These are phyloP conservation scores for Philereme vetulata DNA, from an alignment of 2,888 invertebrate genomes.

Conservation along the genomic window DNA sequence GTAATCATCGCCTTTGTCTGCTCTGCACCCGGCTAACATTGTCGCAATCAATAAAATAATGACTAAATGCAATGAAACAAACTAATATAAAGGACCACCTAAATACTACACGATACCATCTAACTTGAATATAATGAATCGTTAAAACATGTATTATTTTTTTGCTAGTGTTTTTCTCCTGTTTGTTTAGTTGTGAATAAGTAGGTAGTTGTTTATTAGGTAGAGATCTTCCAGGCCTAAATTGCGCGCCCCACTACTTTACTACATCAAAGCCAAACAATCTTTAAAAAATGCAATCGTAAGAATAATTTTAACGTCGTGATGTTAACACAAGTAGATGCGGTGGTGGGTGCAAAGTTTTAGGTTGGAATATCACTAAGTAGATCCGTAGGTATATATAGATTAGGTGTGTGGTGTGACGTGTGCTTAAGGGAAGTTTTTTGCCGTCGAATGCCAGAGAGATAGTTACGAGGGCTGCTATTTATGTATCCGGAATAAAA, in stretches of 20 bases:
- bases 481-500: too few species aligned
- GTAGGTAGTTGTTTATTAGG: neutral
- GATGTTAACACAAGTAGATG: too few species aligned
- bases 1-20: constrained; percentile 34
- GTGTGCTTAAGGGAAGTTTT: neutral
- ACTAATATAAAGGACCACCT: neutral
- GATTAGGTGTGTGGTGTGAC: too few species aligned
- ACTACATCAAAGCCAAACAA: too few species aligned
- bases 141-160: neutral
- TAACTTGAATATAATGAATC: constrained; percentile 2
- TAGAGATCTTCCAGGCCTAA: too few species aligned
- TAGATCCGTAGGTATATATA: too few species aligned
- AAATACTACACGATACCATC: neutral
- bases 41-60: constrained; percentile 17
- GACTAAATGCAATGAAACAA: constrained; percentile 15
- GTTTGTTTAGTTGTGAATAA: neutral
- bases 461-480: too few species aligned
- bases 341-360: too few species aligned
- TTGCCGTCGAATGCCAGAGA: neutral
- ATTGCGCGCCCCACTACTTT: too few species aligned
- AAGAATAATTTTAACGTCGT: too few species aligned
- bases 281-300: too few species aligned
- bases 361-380: too few species aligned
- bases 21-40: constrained; percentile 34
- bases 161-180: neutral